A percentile compares a stretch with the other conserved stretches of the same genome.
These are phyloP conservation scores for Mormoops blainvillei DNA, from an alignment of 2,113 vertebrate species.

Conservation along the genomic window DNA sequence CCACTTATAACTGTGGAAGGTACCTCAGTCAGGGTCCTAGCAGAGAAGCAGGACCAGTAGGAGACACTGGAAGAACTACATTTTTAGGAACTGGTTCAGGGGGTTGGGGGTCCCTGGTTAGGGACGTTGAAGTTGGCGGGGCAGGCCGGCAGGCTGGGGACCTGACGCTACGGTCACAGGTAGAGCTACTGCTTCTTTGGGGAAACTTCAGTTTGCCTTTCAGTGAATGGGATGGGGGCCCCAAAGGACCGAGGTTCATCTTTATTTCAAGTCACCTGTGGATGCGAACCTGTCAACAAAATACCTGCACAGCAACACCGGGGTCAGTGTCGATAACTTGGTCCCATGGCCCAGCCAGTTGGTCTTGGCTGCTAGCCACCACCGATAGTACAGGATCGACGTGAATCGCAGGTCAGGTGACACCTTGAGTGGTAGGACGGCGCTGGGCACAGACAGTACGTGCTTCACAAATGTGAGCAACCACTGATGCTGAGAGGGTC, in stretches of 20 bases:
- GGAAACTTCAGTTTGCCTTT: background rate
- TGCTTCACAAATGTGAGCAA: background rate
- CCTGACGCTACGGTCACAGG: background rate
- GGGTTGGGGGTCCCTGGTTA: background rate
- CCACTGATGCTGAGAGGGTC: background rate
- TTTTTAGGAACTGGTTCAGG: background rate
- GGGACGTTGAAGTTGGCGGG: background rate
- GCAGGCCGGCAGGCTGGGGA: background rate
- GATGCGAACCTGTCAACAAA: background rate
- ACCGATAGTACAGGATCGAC: accelerated
- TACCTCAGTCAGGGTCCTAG: background rate
- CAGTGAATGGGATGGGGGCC: background rate
- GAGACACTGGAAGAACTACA: background rate
- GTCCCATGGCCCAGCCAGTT: accelerated
- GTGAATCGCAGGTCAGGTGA: background rate
- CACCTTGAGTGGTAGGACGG: background rate
- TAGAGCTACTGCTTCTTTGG: background rate
- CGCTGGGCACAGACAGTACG: background rate
- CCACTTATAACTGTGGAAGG: background rate
- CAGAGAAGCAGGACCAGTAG: background rate
- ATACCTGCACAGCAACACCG: background rate
- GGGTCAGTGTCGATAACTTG: background rate
- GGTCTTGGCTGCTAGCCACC: background rate
- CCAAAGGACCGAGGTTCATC: too few relatives aligned
- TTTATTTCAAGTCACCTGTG: background rate